Evolutionary conservation across 2,888 invertebrate species (phyloP).

Genomic region (Panopea generosa): DNA sequence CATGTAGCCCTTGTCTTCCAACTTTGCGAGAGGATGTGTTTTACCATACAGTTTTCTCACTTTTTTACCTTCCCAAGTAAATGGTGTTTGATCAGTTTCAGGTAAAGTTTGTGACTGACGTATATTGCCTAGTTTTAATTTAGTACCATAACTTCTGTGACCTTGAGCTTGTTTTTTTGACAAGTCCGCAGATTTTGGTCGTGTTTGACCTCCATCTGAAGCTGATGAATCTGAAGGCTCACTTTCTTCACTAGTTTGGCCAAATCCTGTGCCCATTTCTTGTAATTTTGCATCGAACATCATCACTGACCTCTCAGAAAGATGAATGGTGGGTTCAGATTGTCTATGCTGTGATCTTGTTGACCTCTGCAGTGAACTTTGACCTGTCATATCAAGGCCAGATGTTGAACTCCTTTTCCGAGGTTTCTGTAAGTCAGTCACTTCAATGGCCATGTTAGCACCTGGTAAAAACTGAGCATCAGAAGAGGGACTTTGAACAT

Average conservation of each 20-base stretch:
- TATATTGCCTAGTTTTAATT: conserved; percentile 4
- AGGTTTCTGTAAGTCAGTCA: background rate
- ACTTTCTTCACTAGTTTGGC: background rate
- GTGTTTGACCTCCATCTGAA: conserved; percentile 9
- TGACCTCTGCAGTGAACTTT: background rate
- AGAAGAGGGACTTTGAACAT: conserved; percentile 29
- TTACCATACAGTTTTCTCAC: conserved; percentile 92
- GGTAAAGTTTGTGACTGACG: conserved; percentile 43
- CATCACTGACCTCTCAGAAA: conserved; percentile 37
- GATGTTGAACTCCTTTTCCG: background rate
- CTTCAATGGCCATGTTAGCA: conserved; percentile 26
- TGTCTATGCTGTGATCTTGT: conserved; percentile 27
- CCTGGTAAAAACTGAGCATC: conserved; percentile 17
- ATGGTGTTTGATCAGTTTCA: conserved; percentile 30
- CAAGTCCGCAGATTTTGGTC: conserved; percentile 38
- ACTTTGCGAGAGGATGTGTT: conserved; percentile 95
- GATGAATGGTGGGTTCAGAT: conserved; percentile 46
- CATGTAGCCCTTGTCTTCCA: conserved; percentile 82
- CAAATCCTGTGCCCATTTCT: conserved; percentile 19
- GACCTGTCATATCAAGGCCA: background rate
- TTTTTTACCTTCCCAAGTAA: conserved; percentile 63
- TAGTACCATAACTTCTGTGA: background rate
- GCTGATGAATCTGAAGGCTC: background rate
- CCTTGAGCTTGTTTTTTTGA: conserved; percentile 1
- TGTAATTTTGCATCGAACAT: conserved; percentile 35